phyloP scores from a whole-genome alignment of 2,888 invertebrate genomes.

The Harpalus rubripes region DNA sequence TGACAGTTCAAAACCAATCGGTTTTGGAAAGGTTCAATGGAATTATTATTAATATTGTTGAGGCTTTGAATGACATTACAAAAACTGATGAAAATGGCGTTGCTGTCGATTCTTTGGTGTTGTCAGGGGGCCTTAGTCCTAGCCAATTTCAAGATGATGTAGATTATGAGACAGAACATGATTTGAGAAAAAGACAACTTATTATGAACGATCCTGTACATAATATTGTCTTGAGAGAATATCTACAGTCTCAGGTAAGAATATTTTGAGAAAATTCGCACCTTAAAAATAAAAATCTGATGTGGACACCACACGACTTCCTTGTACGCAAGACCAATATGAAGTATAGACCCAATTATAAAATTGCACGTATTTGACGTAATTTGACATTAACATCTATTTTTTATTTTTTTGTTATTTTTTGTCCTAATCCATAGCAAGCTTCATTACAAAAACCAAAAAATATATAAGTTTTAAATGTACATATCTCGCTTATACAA shows the following conservation, averaged over 20 bases:
- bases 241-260: constrained; percentile 84
- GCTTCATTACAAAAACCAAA: too few relatives aligned
- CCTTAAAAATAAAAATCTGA: too few relatives aligned
- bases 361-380: too few relatives aligned
- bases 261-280: neutral
- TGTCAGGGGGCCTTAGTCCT: constrained; percentile 74
- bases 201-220: constrained; percentile 89
- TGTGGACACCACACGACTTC: too few relatives aligned
- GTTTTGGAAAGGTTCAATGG: constrained; percentile 86
- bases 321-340: too few relatives aligned
- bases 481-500: too few relatives aligned
- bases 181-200: constrained; percentile 84
- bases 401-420: too few relatives aligned
- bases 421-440: too few relatives aligned
- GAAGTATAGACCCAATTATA: too few relatives aligned
- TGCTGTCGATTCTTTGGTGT: constrained; percentile 74
- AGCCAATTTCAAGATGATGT: constrained; percentile 78
- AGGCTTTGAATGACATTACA: constrained; percentile 89
- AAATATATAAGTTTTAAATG: too few relatives aligned
- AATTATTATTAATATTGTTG: constrained; percentile 86
- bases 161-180: constrained; percentile 86
- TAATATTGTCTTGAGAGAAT: constrained; percentile 86
- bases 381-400: too few relatives aligned
- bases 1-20: constrained; percentile 84
- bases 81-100: constrained; percentile 84